Base-by-base conservation (phyloP, 2,113 vertebrate genomes). In the Psettodes erumei region DNA sequence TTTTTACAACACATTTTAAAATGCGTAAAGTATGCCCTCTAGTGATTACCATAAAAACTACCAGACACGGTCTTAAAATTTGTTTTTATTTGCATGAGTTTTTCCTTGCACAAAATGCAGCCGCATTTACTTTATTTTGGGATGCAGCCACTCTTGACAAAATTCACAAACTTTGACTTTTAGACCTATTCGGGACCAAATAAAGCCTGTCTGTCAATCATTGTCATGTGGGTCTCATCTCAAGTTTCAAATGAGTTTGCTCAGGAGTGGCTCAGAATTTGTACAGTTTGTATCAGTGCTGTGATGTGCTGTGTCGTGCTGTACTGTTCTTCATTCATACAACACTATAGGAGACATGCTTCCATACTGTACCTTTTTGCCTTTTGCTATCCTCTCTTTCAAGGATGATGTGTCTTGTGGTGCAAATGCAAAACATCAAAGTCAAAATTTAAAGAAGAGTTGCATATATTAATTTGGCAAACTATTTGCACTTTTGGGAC, bases 1-100 rank as follows among this genome's bases (percentile, higher is more conserved):
- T 25, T 53, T 12, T 43, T 51, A 5, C 4, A 74, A 7, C 3
- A 54, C 15, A 27, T 74, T 63, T 42, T 35, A 61, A 12, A 48
- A 8, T 63, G 56, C 38, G 48, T 27, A 18, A 75, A 71, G 45
- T 27, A 1, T 38, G 10, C 82, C 88, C 76, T 79, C 85, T 87
- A 77, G 71, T 88, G 82, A 33, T 54, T 6, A 35, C 0, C 1
- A 8, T 25, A 23, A 45, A 42, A 85, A 86, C 86, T 93, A 91
- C 60, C 89, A 91, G 81, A 88, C 88, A 92, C 91, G 88, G 91
- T 92, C 88, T 82, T 64, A 12, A 70, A 11, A 30, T 38, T 32
- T 42, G 5, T 71, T 68, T 77, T 59, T 59, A 40, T 79, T 62
- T 75, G 72, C 72, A 79, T 84, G 77, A 2, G 32, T 58, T n/a